Evolutionary conservation across 2,797 vertebrate genomes (phyloP).

Genomic region (Rhincodon typus): DNA sequence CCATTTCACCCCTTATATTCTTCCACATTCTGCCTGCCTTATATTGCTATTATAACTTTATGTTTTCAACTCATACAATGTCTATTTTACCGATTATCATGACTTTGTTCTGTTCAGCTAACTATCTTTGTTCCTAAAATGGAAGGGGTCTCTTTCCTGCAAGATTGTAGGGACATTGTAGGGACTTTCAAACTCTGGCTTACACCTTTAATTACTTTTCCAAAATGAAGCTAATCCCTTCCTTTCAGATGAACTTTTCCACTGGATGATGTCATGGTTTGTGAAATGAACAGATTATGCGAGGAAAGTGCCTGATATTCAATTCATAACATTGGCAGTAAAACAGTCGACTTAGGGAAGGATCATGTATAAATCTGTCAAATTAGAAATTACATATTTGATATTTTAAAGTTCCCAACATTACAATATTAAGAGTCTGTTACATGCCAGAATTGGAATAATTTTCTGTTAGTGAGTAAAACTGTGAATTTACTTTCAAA

Average conservation of each 20-base stretch:
- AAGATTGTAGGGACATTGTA: neutral
- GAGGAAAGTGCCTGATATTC: constrained; percentile 21
- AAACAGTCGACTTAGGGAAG: constrained; percentile 4
- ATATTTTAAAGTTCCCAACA: neutral
- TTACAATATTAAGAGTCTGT: neutral
- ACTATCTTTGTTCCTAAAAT: neutral
- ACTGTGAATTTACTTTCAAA: constrained; percentile 16
- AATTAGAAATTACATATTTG: neutral
- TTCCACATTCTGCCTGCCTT: neutral
- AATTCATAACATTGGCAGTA: constrained; percentile 31
- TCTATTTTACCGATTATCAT: neutral
- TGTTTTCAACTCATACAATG: neutral
- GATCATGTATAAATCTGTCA: constrained; percentile 25
- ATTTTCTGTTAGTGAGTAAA: neutral
- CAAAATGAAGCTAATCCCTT: constrained; percentile 26
- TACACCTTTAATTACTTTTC: neutral
- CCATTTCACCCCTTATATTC: neutral
- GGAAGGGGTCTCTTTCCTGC: neutral
- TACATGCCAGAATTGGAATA: neutral
- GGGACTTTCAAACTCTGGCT: neutral
- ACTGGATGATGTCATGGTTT: constrained; percentile 15
- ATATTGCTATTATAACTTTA: neutral
- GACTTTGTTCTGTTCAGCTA: no score
- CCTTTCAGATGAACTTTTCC: constrained; percentile 22
- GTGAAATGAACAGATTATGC: constrained; percentile 17